phyloP scores from a whole-genome alignment of 2,797 vertebrate species.

The Microcaecilia unicolor region DNA sequence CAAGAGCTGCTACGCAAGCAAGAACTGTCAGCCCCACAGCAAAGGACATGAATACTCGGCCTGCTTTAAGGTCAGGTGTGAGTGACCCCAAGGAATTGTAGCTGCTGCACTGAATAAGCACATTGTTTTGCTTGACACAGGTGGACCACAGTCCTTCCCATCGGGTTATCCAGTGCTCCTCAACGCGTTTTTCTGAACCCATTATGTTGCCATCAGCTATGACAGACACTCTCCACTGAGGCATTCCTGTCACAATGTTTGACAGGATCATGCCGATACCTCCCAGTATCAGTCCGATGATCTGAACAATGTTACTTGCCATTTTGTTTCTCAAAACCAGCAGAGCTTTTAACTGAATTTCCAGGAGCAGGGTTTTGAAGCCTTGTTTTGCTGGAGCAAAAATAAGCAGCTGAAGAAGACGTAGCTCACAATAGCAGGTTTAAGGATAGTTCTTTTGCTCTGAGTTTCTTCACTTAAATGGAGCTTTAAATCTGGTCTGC shows the following conservation, averaged over 20 bases:
- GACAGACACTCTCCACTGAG: conserved; percentile 86
- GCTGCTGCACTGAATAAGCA: conserved; percentile 68
- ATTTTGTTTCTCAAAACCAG: conserved; percentile 20
- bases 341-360: too few species aligned
- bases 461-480: too few species aligned
- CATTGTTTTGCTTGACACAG: conserved; percentile 68
- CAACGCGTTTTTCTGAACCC: conserved; percentile 67
- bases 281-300: conserved; percentile 61
- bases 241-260: conserved; percentile 75
- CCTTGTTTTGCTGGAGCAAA: not conserved
- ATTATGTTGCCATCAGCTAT: conserved; percentile 81
- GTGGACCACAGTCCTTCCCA: conserved; percentile 95
- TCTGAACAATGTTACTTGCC: conserved; percentile 54
- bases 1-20: conserved; percentile 59
- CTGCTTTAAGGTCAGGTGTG: conserved; percentile 49
- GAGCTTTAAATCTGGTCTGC: too few species aligned
- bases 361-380: not conserved
- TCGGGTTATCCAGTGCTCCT: not conserved
- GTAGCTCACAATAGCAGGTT: too few species aligned
- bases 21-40: conserved; percentile 40
- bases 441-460: too few species aligned
- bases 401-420: not conserved
- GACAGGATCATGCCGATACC: conserved; percentile 64
- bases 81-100: conserved; percentile 54
- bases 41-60: conserved; percentile 76